These are phyloP conservation scores for Todus mexicanus DNA, from an alignment of 2,797 vertebrate genomes.

Conservation along the genomic window DNA sequence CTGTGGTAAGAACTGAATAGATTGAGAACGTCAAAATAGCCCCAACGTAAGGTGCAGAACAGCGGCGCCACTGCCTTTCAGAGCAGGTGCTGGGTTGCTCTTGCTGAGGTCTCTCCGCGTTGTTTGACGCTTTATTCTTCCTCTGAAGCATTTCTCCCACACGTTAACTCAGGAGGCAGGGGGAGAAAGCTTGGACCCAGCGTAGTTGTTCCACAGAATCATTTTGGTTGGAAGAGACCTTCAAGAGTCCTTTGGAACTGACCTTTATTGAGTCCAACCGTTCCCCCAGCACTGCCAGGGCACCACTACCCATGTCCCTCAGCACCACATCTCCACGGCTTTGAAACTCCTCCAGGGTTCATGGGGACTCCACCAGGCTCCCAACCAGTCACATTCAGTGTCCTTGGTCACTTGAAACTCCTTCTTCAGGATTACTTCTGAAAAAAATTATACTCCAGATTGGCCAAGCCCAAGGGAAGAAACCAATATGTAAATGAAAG, in stretches of 20 bases:
- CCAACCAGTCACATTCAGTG: neutral
- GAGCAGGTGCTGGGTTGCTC: neutral
- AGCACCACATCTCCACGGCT: neutral
- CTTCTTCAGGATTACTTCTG: neutral
- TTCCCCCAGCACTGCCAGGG: neutral
- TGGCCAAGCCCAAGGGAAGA: neutral
- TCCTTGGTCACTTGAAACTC: neutral
- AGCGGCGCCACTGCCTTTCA: neutral
- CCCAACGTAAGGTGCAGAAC: accelerated
- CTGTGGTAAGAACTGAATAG: neutral
- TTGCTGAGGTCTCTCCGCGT: neutral
- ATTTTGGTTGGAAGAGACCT: neutral
- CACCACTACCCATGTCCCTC: neutral
- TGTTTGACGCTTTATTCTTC: neutral
- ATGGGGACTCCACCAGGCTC: neutral
- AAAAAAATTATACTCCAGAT: neutral
- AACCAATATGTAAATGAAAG: neutral
- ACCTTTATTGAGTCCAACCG: neutral
- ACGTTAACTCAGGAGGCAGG: neutral
- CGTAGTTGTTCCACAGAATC: neutral
- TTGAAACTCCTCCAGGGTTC: neutral
- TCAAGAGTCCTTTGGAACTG: too few species aligned
- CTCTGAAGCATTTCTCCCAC: neutral
- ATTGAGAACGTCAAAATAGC: neutral
- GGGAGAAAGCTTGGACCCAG: neutral